A percentile compares a stretch with the other conserved stretches of the same genome.
Evolutionary conservation across 2,888 invertebrate species (phyloP).

Genomic region (Dasysyrphus tricinctus): DNA sequence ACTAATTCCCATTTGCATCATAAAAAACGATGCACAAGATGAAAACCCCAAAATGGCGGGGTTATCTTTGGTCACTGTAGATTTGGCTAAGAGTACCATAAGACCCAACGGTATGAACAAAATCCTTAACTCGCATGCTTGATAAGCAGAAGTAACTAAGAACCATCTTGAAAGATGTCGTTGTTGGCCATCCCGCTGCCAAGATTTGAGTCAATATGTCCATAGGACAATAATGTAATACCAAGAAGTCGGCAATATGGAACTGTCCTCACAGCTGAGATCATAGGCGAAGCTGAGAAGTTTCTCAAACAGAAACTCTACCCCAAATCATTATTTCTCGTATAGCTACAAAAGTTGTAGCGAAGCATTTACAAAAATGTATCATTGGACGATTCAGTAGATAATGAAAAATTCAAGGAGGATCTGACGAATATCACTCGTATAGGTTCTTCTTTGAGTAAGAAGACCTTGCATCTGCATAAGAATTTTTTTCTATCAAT

Average conservation of each 20-base stretch:
- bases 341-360: slow-evolving; percentile 91
- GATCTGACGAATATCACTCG: slow-evolving; percentile 98
- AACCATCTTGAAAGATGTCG: slow-evolving; percentile 97
- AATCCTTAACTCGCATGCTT: slow-evolving; percentile 91
- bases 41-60: slow-evolving; percentile 99
- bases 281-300: slow-evolving; percentile 98
- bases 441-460: slow-evolving; percentile 98
- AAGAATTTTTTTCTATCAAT: slow-evolving; percentile 96
- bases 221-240: slow-evolving; percentile 92
- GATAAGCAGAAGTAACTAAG: slow-evolving; percentile 98
- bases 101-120: slow-evolving; percentile 99
- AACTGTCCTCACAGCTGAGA: slow-evolving; percentile 94
- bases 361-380: slow-evolving; percentile 90
- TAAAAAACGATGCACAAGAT: slow-evolving; percentile 98
- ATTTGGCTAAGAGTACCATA: slow-evolving; percentile 98
- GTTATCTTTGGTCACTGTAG: slow-evolving; percentile 98
- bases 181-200: slow-evolving; percentile 99
- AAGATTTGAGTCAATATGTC: slow-evolving; percentile 99
- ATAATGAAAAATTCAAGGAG: slow-evolving; percentile 90
- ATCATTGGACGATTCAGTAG: slow-evolving; percentile 92
- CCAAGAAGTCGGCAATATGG: slow-evolving; percentile 99
- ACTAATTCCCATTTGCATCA: slow-evolving; percentile 95
- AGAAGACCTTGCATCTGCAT: slow-evolving; percentile 98
- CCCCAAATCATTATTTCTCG: slow-evolving; percentile 98
- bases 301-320: too few relatives aligned